Base-by-base conservation (phyloP, 2,888 invertebrate genomes). In the Drosophila anceps region DNA sequence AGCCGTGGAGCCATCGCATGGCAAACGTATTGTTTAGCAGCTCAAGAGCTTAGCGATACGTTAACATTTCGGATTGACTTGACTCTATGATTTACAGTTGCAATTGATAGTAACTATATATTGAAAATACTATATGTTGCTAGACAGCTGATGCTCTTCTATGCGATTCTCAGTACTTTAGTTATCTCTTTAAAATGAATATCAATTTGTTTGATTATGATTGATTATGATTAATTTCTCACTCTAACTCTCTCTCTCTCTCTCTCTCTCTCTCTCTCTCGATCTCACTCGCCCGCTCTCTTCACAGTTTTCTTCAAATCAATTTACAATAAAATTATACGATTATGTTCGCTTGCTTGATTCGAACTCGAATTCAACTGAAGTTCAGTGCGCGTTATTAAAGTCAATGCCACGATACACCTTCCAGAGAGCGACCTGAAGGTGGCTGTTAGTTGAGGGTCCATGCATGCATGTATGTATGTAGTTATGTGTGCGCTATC, bases 371-470 rank as follows among this genome's bases (percentile, higher is more conserved):
- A 39, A 29, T 29, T 18, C 12, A 18, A 13, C 27, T 18, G 4
- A 4, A 18, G 54, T 29, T 39, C 13, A n/a, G 12, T 1, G 3
- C 43, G n/a, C 20, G 15, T 24, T 24, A 20, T 33, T 43, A 43
- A 57, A 31, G 31, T 29, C 20, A 57, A 20, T 43, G 43, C 31
- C 57, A 31, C 24, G 41, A 2, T 20, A 43, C n/a, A 55, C 18
- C 13, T 35, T 10, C 20, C n/a, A n/a, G n/a, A n/a, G 31, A 15
- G 31, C 8, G 20, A n/a, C 20, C 20, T 7, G 15, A 20, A 7
- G 13, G 18, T 18, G 20, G 0, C 20, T 13, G 20, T 15, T 24
- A 3, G 3, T 15, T 20, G 51, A 20, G 33, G 13, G 20, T 43
- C 44, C 8, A 15, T 13, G 8, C 8, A 44, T 24, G 24, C 5